Evolutionary conservation across 1,140 invertebrate genomes (phyloP).

Genomic region (Drosophila ironensis): DNA sequence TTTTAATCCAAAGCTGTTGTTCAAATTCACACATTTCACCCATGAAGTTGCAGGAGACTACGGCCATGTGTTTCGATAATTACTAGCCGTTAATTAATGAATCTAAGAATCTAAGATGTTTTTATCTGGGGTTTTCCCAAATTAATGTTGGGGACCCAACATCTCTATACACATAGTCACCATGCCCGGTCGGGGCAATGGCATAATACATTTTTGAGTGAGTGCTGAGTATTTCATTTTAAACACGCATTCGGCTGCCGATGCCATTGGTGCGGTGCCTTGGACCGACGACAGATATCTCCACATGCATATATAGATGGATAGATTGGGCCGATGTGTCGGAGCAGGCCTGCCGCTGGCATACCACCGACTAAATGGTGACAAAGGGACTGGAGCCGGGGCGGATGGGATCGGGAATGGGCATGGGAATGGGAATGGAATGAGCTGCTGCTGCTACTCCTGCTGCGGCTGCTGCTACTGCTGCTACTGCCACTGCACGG

Average conservation of each 20-base stretch:
- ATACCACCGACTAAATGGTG: slow-evolving; percentile 68
- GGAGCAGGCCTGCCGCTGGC: slow-evolving; percentile 44
- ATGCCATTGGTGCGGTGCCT: slow-evolving; percentile 25
- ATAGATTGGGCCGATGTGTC: slow-evolving; percentile 56
- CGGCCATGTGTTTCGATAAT: not conserved
- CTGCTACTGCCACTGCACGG: slow-evolving; percentile 1
- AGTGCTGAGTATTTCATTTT: slow-evolving; percentile 76
- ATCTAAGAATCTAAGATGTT: not conserved
- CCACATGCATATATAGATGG: slow-evolving; percentile 63
- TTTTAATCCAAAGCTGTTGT: not conserved
- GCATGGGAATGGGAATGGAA: slow-evolving; percentile 11
- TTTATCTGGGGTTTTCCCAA: not conserved
- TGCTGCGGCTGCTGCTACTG: not conserved
- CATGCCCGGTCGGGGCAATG: slow-evolving; percentile 16
- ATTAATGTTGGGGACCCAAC: slow-evolving; percentile 1
- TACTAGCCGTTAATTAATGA: not conserved
- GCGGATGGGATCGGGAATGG: not conserved
- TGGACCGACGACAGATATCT: slow-evolving; percentile 70
- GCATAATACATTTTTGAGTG: slow-evolving; percentile 71
- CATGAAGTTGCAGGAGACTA: too few species aligned
- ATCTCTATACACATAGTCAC: slow-evolving; percentile 11
- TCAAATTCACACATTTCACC: too few species aligned
- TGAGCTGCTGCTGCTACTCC: not conserved
- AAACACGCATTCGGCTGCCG: slow-evolving; percentile 71
- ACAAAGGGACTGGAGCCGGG: slow-evolving; percentile 48